Conservation (phyloP, 2,797 vertebrate species). For the Mareca penelope region DNA sequence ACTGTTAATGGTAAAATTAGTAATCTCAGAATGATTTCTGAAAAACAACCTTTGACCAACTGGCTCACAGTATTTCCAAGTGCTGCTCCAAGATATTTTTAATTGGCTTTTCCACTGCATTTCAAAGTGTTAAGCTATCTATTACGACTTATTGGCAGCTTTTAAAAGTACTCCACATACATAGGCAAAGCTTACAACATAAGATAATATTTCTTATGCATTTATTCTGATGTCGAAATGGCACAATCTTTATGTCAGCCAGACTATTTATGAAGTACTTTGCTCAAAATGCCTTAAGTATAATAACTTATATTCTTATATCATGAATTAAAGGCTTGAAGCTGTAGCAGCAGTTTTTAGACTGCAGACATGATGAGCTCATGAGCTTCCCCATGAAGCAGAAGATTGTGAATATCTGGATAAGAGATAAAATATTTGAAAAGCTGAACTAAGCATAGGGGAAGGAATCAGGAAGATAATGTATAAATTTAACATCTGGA, state of each 20-base stretch:
- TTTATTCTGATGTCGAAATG: slow-evolving; percentile 1
- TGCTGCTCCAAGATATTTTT: slow-evolving; percentile 31
- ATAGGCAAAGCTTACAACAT: background rate
- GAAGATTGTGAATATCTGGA: slow-evolving; percentile 5
- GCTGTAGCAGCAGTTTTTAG: background rate
- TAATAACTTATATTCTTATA: background rate
- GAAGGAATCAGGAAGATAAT: slow-evolving; percentile 60
- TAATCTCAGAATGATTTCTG: slow-evolving; percentile 35
- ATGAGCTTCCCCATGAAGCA: slow-evolving; percentile 19
- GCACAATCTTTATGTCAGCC: slow-evolving; percentile 20
- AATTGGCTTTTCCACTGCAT: slow-evolving; percentile 43
- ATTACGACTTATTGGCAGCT: background rate
- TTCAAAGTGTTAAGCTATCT: slow-evolving; percentile 35
- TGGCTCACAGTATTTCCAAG: slow-evolving; percentile 7
- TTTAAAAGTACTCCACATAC: background rate
- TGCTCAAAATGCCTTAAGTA: background rate
- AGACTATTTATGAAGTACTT: slow-evolving; percentile 41
- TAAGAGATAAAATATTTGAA: slow-evolving; percentile 48
- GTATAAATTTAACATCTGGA: slow-evolving; percentile 74
- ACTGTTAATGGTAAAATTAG: slow-evolving; percentile 13
- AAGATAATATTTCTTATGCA: background rate
- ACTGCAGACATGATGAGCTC: slow-evolving; percentile 2
- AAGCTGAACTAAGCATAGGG: background rate
- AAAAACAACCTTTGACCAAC: slow-evolving; percentile 17
- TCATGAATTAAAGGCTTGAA: slow-evolving; percentile 18